Base-by-base conservation (phyloP, 2,888 invertebrate species). In the Drosophila borealis region DNA sequence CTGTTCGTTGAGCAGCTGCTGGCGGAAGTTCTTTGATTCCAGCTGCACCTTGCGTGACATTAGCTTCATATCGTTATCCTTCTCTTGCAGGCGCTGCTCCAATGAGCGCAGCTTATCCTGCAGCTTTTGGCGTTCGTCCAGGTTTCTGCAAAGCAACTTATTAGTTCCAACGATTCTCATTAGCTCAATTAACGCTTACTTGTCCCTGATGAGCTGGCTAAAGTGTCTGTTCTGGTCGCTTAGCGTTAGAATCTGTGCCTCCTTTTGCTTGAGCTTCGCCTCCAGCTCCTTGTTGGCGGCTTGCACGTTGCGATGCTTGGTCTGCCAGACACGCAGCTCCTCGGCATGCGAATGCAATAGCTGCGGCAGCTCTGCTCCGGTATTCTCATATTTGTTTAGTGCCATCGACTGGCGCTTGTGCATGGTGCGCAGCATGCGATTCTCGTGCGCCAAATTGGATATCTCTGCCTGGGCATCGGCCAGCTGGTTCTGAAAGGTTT, bases 391-490 rank as follows among this genome's bases (percentile, higher is more conserved):
- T 93, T 95, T 95, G 78, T 95, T 94, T 54, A 97, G 91, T 0
- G 96, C 96, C 65, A 95, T 94, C 85, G 96, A 96, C 85, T 97
- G 97, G 53, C 96, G 94, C 89, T 96, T 96, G 91, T 96, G 96
- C 41, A 97, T 92, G 4, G 95, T 96, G 80, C 95, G 95, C 34
- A 97, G 91, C 41, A 96, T 93, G 78, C 95, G 94, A 90, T 97
- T 97, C 91, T 97, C 97, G 88, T 95, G 94, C 2, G 94, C 93
- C 44, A 95, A 89, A 90, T 95, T 95, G 89, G 96, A 94, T 68
- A 97, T 93, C 90, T 96, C 96, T 81, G 95, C 96, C 90, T 96
- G 96, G 0, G 96, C 96, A 91, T 96, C 96, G 5, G 95, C 94
- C 60, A 97, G 90, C 90, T 97, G 96, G 91, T 96, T 97, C 92